Base-by-base conservation (phyloP, 2,113 vertebrate genomes). In the Hystrix brachyura region DNA sequence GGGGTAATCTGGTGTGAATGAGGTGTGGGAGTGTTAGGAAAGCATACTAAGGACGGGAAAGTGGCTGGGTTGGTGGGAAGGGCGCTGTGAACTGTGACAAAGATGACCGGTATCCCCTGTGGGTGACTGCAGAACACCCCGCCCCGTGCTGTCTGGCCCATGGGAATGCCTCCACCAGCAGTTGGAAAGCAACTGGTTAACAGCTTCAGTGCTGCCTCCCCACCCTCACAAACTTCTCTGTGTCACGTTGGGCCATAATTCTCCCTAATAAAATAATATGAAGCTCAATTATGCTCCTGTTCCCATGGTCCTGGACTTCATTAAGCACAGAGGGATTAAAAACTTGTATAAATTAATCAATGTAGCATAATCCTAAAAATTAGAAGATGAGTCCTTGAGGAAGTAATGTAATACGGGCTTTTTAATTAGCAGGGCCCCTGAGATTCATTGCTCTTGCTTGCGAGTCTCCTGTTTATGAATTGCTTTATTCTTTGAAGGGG, bases 341-440 rank as follows among this genome's bases (percentile, higher is more conserved):
- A 99, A 98, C 98, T 98, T 98, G 98, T 98, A 98, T 98, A 99
- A 99, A 99, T 99, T 98, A 99, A 99, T 99, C 98, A 99, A 98
- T 98, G 98, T 96, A 97, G 97, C 98, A 98, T 98, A 99, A 99
- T 99, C 98, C 98, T 98, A 98, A 98, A 99, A 99, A 98, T 98
- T 98, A 98, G 98, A 98, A 98, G 98, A 98, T 96, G 98, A 98
- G 90, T 98, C 98, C 98, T 98, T 97, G 98, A 98, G 98, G 99
- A 98, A 98, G 97, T 97, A 98, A 98, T 98, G 98, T 98, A 98
- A 98, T 98, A 97, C 13, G 86, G 97, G 97, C 96, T 98, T 99
- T 99, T 99, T 99, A 99, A 99, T 99, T 99, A 99, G 98, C 85
- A 95, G 25, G 96, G 97, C 98, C 98, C 98, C 96, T 57, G 98